phyloP scores from a whole-genome alignment of 2,113 vertebrate genomes.

The Neotragus pygmaeus region DNA sequence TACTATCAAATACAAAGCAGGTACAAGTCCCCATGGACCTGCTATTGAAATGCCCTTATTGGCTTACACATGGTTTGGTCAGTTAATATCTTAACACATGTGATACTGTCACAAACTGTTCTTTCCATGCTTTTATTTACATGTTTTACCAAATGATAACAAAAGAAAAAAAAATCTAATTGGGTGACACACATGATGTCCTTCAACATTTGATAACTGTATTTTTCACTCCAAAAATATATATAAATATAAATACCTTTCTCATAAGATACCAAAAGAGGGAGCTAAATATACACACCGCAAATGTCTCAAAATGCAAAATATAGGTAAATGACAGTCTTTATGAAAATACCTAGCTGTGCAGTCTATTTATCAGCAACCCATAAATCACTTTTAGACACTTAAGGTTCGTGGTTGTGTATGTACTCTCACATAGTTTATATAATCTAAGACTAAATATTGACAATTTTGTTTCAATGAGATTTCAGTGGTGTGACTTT shows the following conservation, averaged over 20 bases:
- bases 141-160: background rate
- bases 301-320: background rate
- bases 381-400: background rate
- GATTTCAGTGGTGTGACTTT: background rate
- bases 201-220: background rate
- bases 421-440: background rate
- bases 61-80: background rate
- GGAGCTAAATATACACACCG: constrained; percentile 52
- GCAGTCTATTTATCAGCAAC: background rate
- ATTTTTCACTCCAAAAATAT: background rate
- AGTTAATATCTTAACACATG: background rate
- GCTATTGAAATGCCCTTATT: background rate
- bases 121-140: background rate
- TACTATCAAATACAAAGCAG: background rate
- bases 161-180: background rate
- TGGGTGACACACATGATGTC: background rate
- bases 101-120: background rate
- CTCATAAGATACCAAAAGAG: constrained; percentile 47
- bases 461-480: background rate
- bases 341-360: constrained; percentile 26
- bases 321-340: background rate
- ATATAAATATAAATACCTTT: constrained; percentile 22
- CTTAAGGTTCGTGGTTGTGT: background rate
- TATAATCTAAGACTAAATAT: background rate
- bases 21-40: background rate